Base-by-base conservation (phyloP, 2,113 vertebrate genomes). In the Alethe castanea region DNA sequence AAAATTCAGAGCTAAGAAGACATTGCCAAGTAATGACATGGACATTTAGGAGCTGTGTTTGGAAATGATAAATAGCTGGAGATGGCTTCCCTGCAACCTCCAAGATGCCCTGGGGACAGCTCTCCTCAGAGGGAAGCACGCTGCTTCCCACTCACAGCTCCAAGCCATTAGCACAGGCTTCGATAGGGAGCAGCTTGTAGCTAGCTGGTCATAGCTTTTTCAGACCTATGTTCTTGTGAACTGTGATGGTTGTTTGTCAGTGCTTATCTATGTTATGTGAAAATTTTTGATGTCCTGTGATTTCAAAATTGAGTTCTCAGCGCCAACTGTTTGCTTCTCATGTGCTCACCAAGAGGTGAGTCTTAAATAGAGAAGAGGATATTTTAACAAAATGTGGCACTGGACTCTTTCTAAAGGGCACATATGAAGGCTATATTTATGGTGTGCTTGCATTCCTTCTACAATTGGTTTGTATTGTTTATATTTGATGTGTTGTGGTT, bases 401-500 rank as follows among this genome's bases (percentile, higher is more conserved):
- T 88, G 91, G 96, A 59, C 69, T 96, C 57, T 96, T 95, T 67
- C 86, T 91, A 87, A 95, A 96, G 77, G 81, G 61, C 77, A 91
- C 33, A 6, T 76, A 79, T 71, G 65, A 92, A 93, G 62, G 74
- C 56, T 94, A 2, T 94, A 82, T 96, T 95, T 94, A 87, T 80
- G 87, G 79, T 73, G 73, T 97, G 89, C 91, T 97, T 94, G 65
- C 53, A 67, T 89, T 96, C 71, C 84, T 97, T 95, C 74, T 92
- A 50, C 2, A 60, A 78, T 95, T 67, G 18, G 86, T 95, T 97
- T 95, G 81, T 94, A 82, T 96, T 94, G 96, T 97, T 98, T 97
- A 83, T 97, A 96, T 97, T 94, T 77, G 50, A 90, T 94, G 86
- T 97, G 56, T 93, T 91, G 94, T 97, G 90, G 69, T 85, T 89